phyloP scores from a whole-genome alignment of 2,797 vertebrate species.

The Ctenopoma kingsleyae region DNA sequence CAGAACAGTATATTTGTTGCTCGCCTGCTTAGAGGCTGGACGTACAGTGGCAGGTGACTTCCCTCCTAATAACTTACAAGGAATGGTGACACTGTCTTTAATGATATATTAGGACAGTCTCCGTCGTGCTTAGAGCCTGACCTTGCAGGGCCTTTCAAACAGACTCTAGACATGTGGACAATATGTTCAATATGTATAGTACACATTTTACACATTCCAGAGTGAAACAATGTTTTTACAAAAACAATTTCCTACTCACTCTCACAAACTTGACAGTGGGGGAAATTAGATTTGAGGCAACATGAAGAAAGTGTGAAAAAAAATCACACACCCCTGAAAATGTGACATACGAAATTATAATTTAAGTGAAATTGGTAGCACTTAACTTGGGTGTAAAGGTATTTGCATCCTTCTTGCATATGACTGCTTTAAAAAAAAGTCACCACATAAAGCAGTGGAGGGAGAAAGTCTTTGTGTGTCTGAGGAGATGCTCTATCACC shows the following conservation, averaged over 20 bases:
- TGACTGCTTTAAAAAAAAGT: slow-evolving; percentile 37
- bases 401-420: slow-evolving; percentile 12
- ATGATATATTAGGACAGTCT: slow-evolving; percentile 34
- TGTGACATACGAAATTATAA: background rate
- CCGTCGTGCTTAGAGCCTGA: slow-evolving; percentile 27
- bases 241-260: background rate
- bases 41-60: slow-evolving; percentile 56
- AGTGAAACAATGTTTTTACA: background rate
- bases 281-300: background rate
- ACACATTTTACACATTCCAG: background rate
- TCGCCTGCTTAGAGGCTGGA: slow-evolving; percentile 41
- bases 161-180: background rate
- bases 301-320: background rate
- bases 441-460: slow-evolving; percentile 31
- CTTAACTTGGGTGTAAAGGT: background rate
- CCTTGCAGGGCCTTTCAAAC: slow-evolving; percentile 38
- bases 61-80: slow-evolving; percentile 53
- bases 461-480: slow-evolving; percentile 18
- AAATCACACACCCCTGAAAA: background rate
- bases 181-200: background rate
- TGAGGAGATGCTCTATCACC: slow-evolving; percentile 27
- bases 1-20: slow-evolving; percentile 52
- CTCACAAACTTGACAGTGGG: background rate
- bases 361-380: background rate
- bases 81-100: slow-evolving; percentile 36